A percentile compares a stretch with the other conserved stretches of the same genome.
Evolutionary conservation across 1,140 invertebrate species (phyloP).

Genomic region (Drosophila carrolli): DNA sequence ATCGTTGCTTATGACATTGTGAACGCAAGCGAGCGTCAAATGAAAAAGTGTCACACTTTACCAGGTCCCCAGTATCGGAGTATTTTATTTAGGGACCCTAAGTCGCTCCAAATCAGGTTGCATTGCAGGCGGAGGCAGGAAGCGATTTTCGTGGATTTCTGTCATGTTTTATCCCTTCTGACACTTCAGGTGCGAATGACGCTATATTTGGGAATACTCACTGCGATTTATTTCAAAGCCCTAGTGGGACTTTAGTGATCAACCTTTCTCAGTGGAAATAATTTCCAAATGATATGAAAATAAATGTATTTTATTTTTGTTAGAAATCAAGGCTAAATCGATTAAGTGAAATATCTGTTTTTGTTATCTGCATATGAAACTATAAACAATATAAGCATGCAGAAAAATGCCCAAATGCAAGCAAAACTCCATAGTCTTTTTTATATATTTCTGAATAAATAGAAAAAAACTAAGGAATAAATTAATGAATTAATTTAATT

Average conservation of each 20-base stretch:
- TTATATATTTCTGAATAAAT: no score
- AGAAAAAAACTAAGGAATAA: background rate
- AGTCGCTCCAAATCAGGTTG: conserved; percentile 26
- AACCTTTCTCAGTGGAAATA: background rate
- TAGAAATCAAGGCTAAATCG: no score
- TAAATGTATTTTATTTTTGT: no score
- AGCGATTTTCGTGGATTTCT: conserved; percentile 30
- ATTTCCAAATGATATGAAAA: background rate
- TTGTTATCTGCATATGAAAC: no score
- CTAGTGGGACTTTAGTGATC: conserved; percentile 4
- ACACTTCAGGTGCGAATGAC: conserved; percentile 8
- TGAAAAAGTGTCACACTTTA: conserved; percentile 46
- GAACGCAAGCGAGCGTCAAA: conserved; percentile 41
- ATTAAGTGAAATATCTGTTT: no score
- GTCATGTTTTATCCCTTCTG: background rate
- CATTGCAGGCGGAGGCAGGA: conserved; percentile 13
- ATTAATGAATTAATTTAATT: background rate
- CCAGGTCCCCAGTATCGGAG: conserved; percentile 9
- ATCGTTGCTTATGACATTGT: conserved; percentile 48
- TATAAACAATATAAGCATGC: no score
- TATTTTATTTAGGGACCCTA: conserved; percentile 17
- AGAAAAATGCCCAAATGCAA: no score
- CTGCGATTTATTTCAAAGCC: background rate
- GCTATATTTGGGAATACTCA: conserved; percentile 1
- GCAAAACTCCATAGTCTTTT: no score